These are phyloP conservation scores for Grammomys dolichurus DNA, from an alignment of 2,113 vertebrate genomes.

Conservation along the genomic window DNA sequence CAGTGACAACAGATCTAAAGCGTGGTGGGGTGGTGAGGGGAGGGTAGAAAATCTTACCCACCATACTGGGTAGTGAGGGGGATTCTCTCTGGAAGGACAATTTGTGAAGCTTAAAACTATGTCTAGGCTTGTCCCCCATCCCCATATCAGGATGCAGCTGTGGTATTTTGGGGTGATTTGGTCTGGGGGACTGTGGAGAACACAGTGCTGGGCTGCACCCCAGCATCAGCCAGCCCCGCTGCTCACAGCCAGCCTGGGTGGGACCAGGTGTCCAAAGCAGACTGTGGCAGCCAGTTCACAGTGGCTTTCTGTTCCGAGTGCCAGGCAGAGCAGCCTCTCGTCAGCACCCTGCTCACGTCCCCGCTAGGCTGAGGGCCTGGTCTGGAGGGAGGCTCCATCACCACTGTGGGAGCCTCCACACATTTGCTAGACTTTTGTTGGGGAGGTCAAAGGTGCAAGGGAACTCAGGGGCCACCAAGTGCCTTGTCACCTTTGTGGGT, in stretches of 20 bases:
- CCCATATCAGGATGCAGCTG: too few species aligned
- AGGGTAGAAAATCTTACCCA: not conserved
- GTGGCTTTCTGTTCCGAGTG: conserved; percentile 64
- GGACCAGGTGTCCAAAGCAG: conserved; percentile 31
- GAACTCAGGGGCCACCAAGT: not conserved
- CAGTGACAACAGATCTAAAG: not conserved
- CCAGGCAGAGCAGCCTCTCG: not conserved
- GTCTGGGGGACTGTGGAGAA: not conserved
- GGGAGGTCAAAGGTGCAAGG: not conserved
- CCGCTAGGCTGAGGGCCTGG: conserved; percentile 50
- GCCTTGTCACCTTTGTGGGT: not conserved
- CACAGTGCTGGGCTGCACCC: not conserved
- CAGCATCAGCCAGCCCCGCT: too few species aligned
- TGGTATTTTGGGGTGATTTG: not conserved
- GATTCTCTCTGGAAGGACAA: accelerated
- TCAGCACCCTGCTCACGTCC: conserved; percentile 74
- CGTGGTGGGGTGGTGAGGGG: not conserved
- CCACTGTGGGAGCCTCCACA: not conserved
- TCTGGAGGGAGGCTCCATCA: not conserved
- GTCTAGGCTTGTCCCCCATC: not conserved
- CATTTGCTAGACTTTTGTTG: not conserved
- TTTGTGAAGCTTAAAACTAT: not conserved
- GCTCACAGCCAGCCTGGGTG: not conserved
- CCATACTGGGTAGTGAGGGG: not conserved
- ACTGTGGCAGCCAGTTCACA: conserved; percentile 60